Conservation (phyloP, 2,113 vertebrate genomes). For the Glareola pratincola region DNA sequence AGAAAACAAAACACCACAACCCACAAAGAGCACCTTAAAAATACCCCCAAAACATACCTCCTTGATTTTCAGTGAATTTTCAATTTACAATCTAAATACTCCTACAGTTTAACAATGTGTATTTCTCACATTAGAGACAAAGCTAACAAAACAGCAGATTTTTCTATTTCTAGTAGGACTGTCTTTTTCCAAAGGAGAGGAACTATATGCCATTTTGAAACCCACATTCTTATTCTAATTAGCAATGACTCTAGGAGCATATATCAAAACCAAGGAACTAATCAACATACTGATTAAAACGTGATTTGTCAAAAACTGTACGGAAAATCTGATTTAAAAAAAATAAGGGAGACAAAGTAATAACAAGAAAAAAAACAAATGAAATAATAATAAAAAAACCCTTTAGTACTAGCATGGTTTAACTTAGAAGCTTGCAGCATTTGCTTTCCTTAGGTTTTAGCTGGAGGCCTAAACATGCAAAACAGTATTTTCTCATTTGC, state of each 20-base stretch:
- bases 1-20: not conserved
- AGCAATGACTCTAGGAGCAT: not conserved
- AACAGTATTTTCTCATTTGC: not conserved
- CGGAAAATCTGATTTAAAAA: not conserved
- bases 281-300: not conserved
- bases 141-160: not conserved
- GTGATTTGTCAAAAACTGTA: not conserved
- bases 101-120: not conserved
- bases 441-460: not conserved
- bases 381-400: not conserved
- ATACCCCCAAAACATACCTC: not conserved
- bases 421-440: not conserved
- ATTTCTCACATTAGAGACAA: not conserved
- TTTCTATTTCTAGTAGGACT: not conserved
- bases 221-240: not conserved
- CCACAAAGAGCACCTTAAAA: not conserved
- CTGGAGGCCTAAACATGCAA: not conserved
- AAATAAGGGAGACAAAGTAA: not conserved
- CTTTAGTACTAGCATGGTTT: not conserved
- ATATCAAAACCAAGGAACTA: not conserved
- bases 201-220: not conserved
- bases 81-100: not conserved
- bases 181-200: not conserved
- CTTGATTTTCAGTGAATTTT: not conserved
- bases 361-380: not conserved